phyloP scores from a whole-genome alignment of 2,113 vertebrate species.

The Cricetomys ansorgei region DNA sequence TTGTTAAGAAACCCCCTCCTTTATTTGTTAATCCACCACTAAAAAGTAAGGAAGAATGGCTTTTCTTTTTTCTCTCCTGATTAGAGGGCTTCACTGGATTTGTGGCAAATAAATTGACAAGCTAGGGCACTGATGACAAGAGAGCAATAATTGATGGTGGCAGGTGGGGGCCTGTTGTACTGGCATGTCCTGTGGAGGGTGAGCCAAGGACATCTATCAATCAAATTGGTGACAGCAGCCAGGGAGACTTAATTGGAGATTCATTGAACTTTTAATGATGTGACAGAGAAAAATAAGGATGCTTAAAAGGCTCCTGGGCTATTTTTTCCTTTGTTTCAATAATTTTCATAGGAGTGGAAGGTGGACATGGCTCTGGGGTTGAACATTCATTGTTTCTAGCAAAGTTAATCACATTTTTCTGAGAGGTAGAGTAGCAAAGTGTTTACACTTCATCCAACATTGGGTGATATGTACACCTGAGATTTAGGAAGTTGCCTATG shows the following conservation, averaged over 20 bases:
- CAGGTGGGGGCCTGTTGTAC: slow-evolving; percentile 75
- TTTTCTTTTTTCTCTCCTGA: slow-evolving; percentile 79
- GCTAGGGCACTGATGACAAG: slow-evolving; percentile 84
- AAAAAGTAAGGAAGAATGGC: slow-evolving; percentile 79
- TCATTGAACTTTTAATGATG: slow-evolving; percentile 91
- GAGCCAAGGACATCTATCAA: slow-evolving; percentile 92
- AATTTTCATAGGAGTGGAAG: slow-evolving; percentile 75
- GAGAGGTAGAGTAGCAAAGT: slow-evolving; percentile 65
- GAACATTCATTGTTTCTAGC: slow-evolving; percentile 77
- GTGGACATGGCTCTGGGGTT: slow-evolving; percentile 74
- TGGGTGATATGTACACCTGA: slow-evolving; percentile 56
- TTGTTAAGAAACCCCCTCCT: too few relatives aligned
- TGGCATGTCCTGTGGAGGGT: slow-evolving; percentile 85
- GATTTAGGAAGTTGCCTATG: slow-evolving; percentile 26
- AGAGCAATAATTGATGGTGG: slow-evolving; percentile 85
- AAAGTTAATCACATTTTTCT: slow-evolving; percentile 75
- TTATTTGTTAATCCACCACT: slow-evolving; percentile 36
- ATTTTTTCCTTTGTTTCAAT: slow-evolving; percentile 80
- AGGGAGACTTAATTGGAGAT: slow-evolving; percentile 90
- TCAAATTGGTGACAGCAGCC: slow-evolving; percentile 86
- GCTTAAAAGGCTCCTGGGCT: slow-evolving; percentile 82
- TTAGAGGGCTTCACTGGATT: slow-evolving; percentile 80
- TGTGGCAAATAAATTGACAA: slow-evolving; percentile 86
- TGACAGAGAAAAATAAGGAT: slow-evolving; percentile 89
- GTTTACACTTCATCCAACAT: not conserved